These are phyloP conservation scores for Agrotis segetum DNA, from an alignment of 2,888 invertebrate genomes.

Conservation along the genomic window DNA sequence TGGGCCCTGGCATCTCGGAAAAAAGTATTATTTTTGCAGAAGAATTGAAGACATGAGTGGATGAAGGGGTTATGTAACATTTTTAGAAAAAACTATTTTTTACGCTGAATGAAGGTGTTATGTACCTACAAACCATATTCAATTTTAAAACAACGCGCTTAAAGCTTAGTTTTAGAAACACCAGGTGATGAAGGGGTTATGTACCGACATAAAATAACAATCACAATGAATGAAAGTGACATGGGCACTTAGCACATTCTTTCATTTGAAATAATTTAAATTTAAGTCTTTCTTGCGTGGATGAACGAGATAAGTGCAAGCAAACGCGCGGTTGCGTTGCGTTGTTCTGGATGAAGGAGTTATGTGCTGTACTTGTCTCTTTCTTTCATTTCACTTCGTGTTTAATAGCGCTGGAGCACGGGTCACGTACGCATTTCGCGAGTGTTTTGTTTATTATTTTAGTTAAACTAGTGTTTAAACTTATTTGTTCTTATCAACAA, in stretches of 20 bases:
- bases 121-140: conserved; percentile 32
- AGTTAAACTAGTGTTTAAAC: conserved; percentile 15
- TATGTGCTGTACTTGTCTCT: conserved; percentile 11
- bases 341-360: conserved; percentile 12
- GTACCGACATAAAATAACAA: conserved; percentile 9
- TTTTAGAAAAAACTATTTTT: conserved; percentile 8
- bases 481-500: conserved; percentile 28
- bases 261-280: conserved; percentile 14
- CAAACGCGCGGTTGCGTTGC: conserved; percentile 6
- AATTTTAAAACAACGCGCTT: conserved; percentile 38
- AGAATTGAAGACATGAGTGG: neutral
- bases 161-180: conserved; percentile 23
- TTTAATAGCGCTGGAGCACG: conserved; percentile 8
- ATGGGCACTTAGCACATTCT: conserved; percentile 18
- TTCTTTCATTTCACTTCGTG: conserved; percentile 9
- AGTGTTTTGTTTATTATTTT: conserved; percentile 13
- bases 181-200: conserved; percentile 26
- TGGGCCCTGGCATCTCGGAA: too few relatives aligned
- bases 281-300: conserved; percentile 15
- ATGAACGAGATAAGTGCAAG: conserved; percentile 23
- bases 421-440: conserved; percentile 7
- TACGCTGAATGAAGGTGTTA: conserved; percentile 26
- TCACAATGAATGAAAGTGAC: conserved; percentile 11
- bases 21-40: too few relatives aligned
- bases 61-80: conserved; percentile 1